These are phyloP conservation scores for Nomada hirtipes DNA, from an alignment of 2,888 invertebrate genomes.

Conservation along the genomic window DNA sequence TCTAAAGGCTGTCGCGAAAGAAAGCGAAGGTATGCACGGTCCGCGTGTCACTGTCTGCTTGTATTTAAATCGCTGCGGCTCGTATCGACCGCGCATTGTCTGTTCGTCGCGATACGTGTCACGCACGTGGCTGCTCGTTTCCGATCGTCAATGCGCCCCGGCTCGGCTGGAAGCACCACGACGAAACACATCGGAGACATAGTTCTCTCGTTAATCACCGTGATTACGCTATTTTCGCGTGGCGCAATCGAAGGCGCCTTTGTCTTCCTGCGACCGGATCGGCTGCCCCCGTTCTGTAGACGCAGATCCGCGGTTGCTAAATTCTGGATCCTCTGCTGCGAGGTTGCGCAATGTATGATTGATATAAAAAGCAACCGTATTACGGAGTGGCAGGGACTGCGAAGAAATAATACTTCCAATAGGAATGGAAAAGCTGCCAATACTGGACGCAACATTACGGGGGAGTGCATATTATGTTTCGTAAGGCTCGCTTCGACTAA, in stretches of 20 bases:
- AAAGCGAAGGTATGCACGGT: slow-evolving; percentile 35
- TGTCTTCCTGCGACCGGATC: slow-evolving; percentile 56
- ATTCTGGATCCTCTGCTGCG: slow-evolving; percentile 20
- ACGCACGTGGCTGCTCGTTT: slow-evolving; percentile 42
- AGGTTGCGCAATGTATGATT: slow-evolving; percentile 27
- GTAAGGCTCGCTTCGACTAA: too few relatives aligned
- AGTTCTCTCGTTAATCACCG: slow-evolving; percentile 75
- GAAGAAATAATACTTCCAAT: not conserved
- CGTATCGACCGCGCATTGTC: slow-evolving; percentile 54
- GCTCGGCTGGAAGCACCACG: slow-evolving; percentile 39
- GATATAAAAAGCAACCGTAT: not conserved
- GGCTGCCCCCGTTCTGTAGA: not conserved
- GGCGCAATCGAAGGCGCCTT: slow-evolving; percentile 63
- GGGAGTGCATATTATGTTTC: too few relatives aligned
- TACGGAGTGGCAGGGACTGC: not conserved
- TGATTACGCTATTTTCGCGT: slow-evolving; percentile 70
- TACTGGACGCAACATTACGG: too few relatives aligned
- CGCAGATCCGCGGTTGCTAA: slow-evolving; percentile 36
- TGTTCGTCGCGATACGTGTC: slow-evolving; percentile 40
- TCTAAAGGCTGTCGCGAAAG: slow-evolving; percentile 21
- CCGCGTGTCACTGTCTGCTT: slow-evolving; percentile 29
- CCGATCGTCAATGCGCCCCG: slow-evolving; percentile 37
- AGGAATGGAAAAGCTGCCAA: too few relatives aligned
- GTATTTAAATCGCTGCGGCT: slow-evolving; percentile 44
- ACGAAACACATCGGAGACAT: slow-evolving; percentile 53